These are phyloP conservation scores for Thumatha senex DNA, from an alignment of 2,888 invertebrate species.

Conservation along the genomic window DNA sequence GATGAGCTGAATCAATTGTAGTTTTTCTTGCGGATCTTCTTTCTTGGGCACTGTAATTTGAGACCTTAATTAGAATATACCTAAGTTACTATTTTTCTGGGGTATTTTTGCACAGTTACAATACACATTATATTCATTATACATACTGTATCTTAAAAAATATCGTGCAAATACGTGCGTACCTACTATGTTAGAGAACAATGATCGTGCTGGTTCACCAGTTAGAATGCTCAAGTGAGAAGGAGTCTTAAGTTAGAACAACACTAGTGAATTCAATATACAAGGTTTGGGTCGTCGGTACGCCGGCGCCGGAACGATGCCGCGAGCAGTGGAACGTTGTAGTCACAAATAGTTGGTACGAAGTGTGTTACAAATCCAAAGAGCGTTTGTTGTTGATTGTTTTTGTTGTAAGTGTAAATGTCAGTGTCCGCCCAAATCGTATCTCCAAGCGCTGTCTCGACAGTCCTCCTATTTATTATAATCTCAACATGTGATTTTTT, in stretches of 20 bases:
- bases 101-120: neutral
- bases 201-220: no score
- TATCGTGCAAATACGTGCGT: no score
- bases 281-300: neutral
- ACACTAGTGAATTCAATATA: neutral
- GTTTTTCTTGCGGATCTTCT: neutral
- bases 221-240: neutral
- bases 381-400: slow-evolving; percentile 61
- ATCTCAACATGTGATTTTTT: slow-evolving; percentile 79
- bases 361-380: slow-evolving; percentile 62
- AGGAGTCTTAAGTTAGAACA: neutral
- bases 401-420: slow-evolving; percentile 38
- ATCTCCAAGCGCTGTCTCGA: slow-evolving; percentile 75
- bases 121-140: no score
- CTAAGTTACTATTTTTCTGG: neutral
- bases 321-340: slow-evolving; percentile 60
- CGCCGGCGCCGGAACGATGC: slow-evolving; percentile 7
- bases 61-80: no score
- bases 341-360: slow-evolving; percentile 57
- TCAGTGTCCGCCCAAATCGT: slow-evolving; percentile 69
- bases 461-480: slow-evolving; percentile 74
- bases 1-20: neutral
- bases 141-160: no score
- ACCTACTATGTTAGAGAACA: no score
- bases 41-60: neutral